Conservation (phyloP, 2,797 vertebrate genomes). For the Sciurus vulgaris region DNA sequence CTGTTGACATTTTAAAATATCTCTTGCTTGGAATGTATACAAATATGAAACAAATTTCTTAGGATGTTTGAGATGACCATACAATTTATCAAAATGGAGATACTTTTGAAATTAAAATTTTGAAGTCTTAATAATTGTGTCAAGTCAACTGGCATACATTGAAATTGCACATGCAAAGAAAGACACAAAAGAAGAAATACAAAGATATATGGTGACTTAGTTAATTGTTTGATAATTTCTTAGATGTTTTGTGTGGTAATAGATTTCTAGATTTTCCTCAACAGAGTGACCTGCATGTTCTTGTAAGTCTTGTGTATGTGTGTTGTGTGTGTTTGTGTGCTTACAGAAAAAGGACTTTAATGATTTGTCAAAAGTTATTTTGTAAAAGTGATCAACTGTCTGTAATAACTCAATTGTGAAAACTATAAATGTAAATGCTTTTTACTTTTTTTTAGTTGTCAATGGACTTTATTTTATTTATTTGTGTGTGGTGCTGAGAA, state of each 20-base stretch:
- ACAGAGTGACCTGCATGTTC: background rate
- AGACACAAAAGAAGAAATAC: background rate
- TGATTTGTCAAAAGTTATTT: background rate
- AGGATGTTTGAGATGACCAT: background rate
- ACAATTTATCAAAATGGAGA: background rate
- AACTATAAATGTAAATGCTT: background rate
- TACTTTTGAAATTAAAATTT: slow-evolving; percentile 22
- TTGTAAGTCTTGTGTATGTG: background rate
- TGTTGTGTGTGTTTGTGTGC: background rate
- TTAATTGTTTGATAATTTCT: background rate
- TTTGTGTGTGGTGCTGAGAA: no score
- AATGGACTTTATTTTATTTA: no score
- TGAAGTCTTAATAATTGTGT: background rate
- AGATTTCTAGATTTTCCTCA: background rate
- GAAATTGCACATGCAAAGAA: background rate
- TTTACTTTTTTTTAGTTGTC: no score
- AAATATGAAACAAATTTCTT: background rate
- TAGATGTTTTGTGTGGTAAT: background rate
- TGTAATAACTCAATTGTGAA: background rate
- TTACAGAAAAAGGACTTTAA: background rate
- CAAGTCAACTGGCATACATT: background rate
- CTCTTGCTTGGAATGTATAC: background rate
- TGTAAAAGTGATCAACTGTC: background rate
- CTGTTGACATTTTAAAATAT: background rate
- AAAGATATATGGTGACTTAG: background rate